Base-by-base conservation (phyloP, 2,113 vertebrate genomes). In the Tragelaphus imberbis region DNA sequence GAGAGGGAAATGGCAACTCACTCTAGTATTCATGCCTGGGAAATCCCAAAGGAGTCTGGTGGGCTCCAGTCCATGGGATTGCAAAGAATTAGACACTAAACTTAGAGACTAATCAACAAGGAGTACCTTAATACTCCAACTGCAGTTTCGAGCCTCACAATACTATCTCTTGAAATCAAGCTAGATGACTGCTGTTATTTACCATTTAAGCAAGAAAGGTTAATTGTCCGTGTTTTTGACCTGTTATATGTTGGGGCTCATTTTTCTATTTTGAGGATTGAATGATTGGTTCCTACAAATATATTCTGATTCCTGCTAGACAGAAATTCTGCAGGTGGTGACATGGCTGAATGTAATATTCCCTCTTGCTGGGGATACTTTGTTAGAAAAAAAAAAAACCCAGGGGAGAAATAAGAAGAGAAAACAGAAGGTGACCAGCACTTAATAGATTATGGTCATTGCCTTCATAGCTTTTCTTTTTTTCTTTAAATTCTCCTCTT, bases 191-290 rank as follows among this genome's bases (percentile, higher is more conserved):
- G 3, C 63, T 71, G 25, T 5, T 59, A 63, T 87, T 94, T 79
- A 33, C 58, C 33, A 53, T 33, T 23, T 25, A 88, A 86, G 55
- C 55, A 61, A 88, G 53, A 82, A 87, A 90, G 88, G 40, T 75
- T 77, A 88, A 27, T 56, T 53, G 28, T 80, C 21, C 92, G 21
- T 58, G 36, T 68, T 90, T 81, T 44, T 28, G 25, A 33, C 88
- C 44, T 94, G 90, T 77, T 49, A 84, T 36, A 92, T 53, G 88
- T 87, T 80, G 71, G 47, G 75, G 61, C 59, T 88, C 28, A 71
- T 85, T 96, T 89, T 97, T 96, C 17, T 82, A 53, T 65, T 86
- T 84, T 87, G 40, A 80, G n/a, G 49, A 96, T 96, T 87, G 89
- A 98, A 91, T 30, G 58, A 79, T 85, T 88, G 36, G 33, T 92